Evolutionary conservation across 2,113 vertebrate species (phyloP), one percentile per base, ranked within the genome.

Genomic region (Sula dactylatra): DNA sequence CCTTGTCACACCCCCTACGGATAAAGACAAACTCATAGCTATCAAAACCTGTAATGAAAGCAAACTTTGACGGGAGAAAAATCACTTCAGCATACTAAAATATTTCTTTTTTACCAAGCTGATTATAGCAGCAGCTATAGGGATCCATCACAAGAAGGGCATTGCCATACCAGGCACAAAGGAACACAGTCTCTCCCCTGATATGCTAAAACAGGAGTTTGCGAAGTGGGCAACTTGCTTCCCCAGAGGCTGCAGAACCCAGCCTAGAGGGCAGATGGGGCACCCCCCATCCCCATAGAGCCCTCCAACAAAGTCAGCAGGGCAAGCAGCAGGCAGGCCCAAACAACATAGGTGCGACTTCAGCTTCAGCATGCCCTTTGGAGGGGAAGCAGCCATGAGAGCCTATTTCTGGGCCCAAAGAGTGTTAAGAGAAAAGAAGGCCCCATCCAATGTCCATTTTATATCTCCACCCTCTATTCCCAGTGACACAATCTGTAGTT

Each of bases 41-140:
- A 96, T 90, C 91, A 97, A 96, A 96, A 92, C 31, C 55, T 89
- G 40, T 45, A 94, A 88, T 70, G 65, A 97, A 90, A 93, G 56
- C 66, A 96, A 94, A 91, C 45, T 90, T 86, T 95, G 84, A 95
- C 78, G 45, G 73, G 55, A 92, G 65, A 93, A 94, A 93, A 96
- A 94, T 94, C 94, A 94, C 79, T 32, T 8, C 72, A 94, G 69
- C 13, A 5, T 94, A 66, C 56, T 91, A 52, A 79, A 94, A 78
- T 81, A 62, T 50, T 61, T 84, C 49, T 87, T 91, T 87, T 93
- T 83, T 54, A 77, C 77, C 79, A 82, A 71, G 38, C 7, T 90
- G 82, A 88, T 88, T 78, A 93, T n/a, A 90, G 38, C 64, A 86
- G 80, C 86, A 88, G 55, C 64, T 86, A 93, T 71, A 64, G 45